Base-by-base conservation (phyloP, 2,797 vertebrate genomes). In the Alcedo quadribrachys region DNA sequence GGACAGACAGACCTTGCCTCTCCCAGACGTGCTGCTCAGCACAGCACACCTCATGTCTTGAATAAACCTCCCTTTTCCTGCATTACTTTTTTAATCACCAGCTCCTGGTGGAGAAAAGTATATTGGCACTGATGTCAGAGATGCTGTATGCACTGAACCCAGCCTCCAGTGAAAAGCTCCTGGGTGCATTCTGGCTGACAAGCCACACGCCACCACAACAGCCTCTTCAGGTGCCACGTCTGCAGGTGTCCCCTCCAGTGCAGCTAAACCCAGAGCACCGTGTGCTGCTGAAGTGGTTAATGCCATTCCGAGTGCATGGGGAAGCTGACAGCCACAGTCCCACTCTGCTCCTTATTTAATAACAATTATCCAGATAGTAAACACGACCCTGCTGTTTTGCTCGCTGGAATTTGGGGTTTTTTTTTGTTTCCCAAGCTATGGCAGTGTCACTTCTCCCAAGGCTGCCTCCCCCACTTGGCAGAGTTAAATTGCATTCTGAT, bases 401-500 rank as follows among this genome's bases (percentile, higher is more conserved):
- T 85, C 93, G 11, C 89, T 95, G 78, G 20, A 53, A 63, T 89
- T 89, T 94, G 37, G 37, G 37, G 37, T 3, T 40, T 95, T 95
- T 95, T 94, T 93, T 90, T 81, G 90, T 95, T 97, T 92, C 77
- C 89, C 95, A 84, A 93, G 92, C 94, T 81, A 50, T 77, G 82
- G 88, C 89, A 89, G 25, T 92, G 95, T 87, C 67, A 90, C 80
- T 93, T 94, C 94, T 96, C 85, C 94, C 50, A 87, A 94, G 93
- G 92, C 87, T 67, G 77, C 93, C 93, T 96, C 95, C 93, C 95
- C 95, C 93, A 91, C 89, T 95, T 73, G 95, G 73, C 80, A 87
- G 86, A 97, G 93, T 91, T 92, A 95, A 97, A 96, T 95, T 94
- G 92, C 95, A 66, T 92, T 90, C 82, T 93, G 96, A 94, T 97